Base-by-base conservation (phyloP, 2,797 vertebrate species). In the Rhabdophis nuchalis region DNA sequence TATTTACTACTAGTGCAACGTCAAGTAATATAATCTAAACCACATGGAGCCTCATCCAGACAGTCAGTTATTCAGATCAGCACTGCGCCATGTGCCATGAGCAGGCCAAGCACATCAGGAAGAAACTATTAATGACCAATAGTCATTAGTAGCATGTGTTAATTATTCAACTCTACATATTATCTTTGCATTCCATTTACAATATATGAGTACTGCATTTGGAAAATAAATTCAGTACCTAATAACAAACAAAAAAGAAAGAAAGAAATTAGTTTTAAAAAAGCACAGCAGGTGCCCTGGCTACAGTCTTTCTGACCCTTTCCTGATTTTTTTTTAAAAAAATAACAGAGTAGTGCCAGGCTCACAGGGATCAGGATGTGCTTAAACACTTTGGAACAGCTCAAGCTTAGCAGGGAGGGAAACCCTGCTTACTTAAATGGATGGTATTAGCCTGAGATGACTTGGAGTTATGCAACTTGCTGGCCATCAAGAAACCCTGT, bases 391-490 rank as follows among this genome's bases (percentile, higher is more conserved):
- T 93, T 32, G 52, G 93, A 12, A 5, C 89, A 94, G 95, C 94
- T 95, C 93, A 32, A 92, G 87, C 46, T 93, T 91, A 87, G 0
- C 0, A 93, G 86, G 94, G 93, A 95, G 93, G 94, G 92, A 90
- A 94, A 86, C 68, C 1, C 87, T 95, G 95, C 94, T 13, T 61
- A 93, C 57, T 93, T 90, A 93, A 93, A 93, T 86, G 93, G 93
- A 72, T 89, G 29, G 90, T 8, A 94, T 94, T 96, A 95, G 94
- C 96, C 95, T 97, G 94, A 95, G 94, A 94, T 96, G 96, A 96
- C 96, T 96, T 72, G 94, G 92, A 91, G 94, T 97, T 97, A 96
- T 93, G 96, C 96, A 96, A 96, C 61, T 87, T 61, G 89, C 95
- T 96, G 93, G 94, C 96, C 1, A 27, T 85, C 93, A 90, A 91